Evolutionary conservation across 2,888 invertebrate genomes (phyloP), one percentile per base, ranked within the genome.

Genomic region (Clepsis dumicolana): DNA sequence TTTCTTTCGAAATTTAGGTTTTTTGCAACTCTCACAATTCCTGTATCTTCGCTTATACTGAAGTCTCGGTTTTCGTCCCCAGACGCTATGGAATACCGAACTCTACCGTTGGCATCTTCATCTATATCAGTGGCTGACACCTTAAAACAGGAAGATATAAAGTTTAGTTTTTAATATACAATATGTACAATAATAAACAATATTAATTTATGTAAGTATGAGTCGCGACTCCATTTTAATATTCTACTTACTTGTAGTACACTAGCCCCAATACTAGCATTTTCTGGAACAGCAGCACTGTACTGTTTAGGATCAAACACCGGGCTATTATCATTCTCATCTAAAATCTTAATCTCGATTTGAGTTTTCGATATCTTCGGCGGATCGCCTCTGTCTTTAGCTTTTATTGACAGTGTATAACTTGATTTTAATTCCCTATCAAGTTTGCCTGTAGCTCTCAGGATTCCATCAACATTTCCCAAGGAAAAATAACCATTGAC

Each of bases 51-150:
- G 73, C 97, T 97, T 72, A 98, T 98, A 83, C 96, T 97, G 83
- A 98, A 98, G 88, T 98, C 98, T 72, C 97, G 95, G 87, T 98
- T 98, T 70, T 96, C 96, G 89, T 99, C 98, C 4, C 98, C 99
- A 27, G 95, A 95, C 32, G 96, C 96, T 75, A 99, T 98, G 44
- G 97, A 97, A 91, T 98, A 99, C 60, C 98, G 95, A 4, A 99
- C 97, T 74, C 98, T 95, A n/a, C 98, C 98, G 89, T 98, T 98
- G 38, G 96, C 94, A 54, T 97, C 98, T 82, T 97, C 97, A 87
- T 98, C 97, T 75, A 97, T 95, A 86, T 98, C 98, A 8, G 97
- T 98, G 14, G 98, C 98, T 1, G 97, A 97, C 21, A 98, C 97
- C 96, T 97, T 86, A 29, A 82, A 81, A 79, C 77, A 61, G 70